Percentiles rank a stretch among this genome's conserved stretches.
Conservation (phyloP, 2,888 invertebrate genomes). For the Brachyopa scutellaris region DNA sequence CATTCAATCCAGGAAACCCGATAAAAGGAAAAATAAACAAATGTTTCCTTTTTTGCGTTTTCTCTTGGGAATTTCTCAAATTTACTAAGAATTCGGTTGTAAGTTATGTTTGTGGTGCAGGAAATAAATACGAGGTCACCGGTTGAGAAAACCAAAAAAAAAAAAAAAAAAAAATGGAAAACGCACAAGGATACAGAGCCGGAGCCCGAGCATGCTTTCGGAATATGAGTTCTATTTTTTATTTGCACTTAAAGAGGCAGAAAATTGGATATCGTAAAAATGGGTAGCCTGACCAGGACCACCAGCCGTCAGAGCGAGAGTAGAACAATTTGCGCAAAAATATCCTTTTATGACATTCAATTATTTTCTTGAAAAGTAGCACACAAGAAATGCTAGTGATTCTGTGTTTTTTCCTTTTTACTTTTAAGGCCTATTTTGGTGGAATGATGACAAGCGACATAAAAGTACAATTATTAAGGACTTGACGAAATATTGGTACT, state of each 20-base stretch:
- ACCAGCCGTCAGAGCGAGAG: not conserved
- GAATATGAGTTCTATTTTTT: slow-evolving; percentile 33
- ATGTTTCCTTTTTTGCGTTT: not conserved
- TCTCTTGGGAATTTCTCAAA: not conserved
- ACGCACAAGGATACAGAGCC: slow-evolving; percentile 3
- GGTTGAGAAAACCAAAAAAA: not conserved
- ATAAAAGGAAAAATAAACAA: not conserved
- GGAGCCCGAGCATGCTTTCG: not conserved
- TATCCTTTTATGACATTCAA: slow-evolving; percentile 64
- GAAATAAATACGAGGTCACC: slow-evolving; percentile 24
- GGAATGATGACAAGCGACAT: not conserved
- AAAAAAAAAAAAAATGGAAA: not conserved
- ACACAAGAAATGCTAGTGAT: too few species aligned
- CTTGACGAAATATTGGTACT: not conserved
- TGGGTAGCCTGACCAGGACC: not conserved
- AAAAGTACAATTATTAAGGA: not conserved
- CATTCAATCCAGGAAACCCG: not conserved
- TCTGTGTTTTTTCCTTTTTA: too few species aligned
- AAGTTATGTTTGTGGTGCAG: slow-evolving; percentile 24
- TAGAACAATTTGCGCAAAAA: slow-evolving; percentile 30
- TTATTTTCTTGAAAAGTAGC: slow-evolving; percentile 12
- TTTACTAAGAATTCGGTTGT: slow-evolving; percentile 23
- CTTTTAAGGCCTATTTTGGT: not conserved
- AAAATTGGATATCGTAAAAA: slow-evolving; percentile 67
- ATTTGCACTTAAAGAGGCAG: slow-evolving; percentile 67